Percentiles rank a stretch among this genome's conserved stretches.
Conservation (phyloP, 2,113 vertebrate genomes). For the Channa maculata region DNA sequence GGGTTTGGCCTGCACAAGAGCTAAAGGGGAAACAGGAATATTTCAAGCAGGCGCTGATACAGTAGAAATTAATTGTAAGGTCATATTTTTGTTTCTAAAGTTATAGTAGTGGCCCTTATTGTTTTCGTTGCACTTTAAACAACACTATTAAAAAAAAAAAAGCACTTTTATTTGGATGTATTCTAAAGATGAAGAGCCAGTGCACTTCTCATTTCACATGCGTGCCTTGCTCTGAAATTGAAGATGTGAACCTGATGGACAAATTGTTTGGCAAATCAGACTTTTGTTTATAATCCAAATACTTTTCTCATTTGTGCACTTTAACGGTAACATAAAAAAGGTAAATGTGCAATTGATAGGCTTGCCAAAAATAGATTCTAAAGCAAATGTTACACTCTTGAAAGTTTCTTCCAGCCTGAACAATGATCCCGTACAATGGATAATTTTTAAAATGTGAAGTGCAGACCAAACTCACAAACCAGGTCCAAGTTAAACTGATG, state of each 20-base stretch:
- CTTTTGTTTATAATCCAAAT: slow-evolving; percentile 42
- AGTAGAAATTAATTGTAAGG: slow-evolving; percentile 20
- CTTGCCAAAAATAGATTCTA: slow-evolving; percentile 2
- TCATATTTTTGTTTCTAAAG: slow-evolving; percentile 10
- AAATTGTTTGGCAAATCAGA: slow-evolving; percentile 53
- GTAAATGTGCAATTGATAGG: slow-evolving; percentile 23
- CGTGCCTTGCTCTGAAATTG: slow-evolving; percentile 77
- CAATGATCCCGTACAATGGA: not conserved
- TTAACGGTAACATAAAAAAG: slow-evolving; percentile 52
- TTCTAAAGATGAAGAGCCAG: slow-evolving; percentile 51
- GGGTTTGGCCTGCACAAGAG: slow-evolving; percentile 79
- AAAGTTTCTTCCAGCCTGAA: not conserved
- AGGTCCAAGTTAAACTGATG: slow-evolving; percentile 45
- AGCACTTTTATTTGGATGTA: slow-evolving; percentile 57
- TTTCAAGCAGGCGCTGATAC: slow-evolving; percentile 29
- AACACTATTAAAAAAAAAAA: slow-evolving; percentile 39
- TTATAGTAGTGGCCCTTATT: slow-evolving; percentile 6
- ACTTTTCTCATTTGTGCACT: slow-evolving; percentile 54
- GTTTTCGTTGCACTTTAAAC: slow-evolving; percentile 60
- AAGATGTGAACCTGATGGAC: slow-evolving; percentile 59
- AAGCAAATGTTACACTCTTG: not conserved
- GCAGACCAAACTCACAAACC: slow-evolving; percentile 77
- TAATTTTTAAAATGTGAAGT: slow-evolving; percentile 48
- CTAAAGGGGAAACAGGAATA: slow-evolving; percentile 19
- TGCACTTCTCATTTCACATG: slow-evolving; percentile 64